These are phyloP conservation scores for Petrocephalus schoutedeni DNA, from an alignment of 2,797 vertebrate genomes.

Conservation along the genomic window DNA sequence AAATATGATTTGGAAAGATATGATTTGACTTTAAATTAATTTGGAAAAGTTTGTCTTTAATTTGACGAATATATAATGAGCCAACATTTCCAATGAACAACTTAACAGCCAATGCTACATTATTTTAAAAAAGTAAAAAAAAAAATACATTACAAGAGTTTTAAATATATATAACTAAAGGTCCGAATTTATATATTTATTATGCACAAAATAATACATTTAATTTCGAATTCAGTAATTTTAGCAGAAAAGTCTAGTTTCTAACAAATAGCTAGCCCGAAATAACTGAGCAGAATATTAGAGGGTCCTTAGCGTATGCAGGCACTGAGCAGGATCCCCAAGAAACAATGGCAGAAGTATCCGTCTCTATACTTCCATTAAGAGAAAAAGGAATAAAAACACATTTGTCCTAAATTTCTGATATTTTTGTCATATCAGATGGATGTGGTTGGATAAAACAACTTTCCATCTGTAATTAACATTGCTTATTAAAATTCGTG, in stretches of 20 bases:
- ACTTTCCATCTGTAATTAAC: not conserved
- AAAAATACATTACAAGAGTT: not conserved
- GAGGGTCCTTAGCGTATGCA: not conserved
- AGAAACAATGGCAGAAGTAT: not conserved
- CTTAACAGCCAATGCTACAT: not conserved
- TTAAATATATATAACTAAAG: not conserved
- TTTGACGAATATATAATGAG: not conserved
- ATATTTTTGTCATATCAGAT: not conserved
- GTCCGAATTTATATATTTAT: not conserved
- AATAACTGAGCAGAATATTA: not conserved
- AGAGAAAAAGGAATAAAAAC: not conserved
- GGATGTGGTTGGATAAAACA: not conserved
- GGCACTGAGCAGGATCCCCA: not conserved
- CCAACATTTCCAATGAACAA: not conserved
- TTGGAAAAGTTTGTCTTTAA: not conserved
- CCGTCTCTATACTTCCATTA: not conserved
- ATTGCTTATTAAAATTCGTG: not conserved
- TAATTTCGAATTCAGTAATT: not conserved
- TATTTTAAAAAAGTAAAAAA: not conserved
- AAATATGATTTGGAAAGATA: not conserved
- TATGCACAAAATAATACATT: not conserved
- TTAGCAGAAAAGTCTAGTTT: not conserved
- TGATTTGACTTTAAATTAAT: not conserved
- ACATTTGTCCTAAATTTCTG: not conserved
- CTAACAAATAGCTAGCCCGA: not conserved